Evolutionary conservation across 2,113 vertebrate genomes (phyloP), one percentile per base, ranked within the genome.

Genomic region (Polypterus bichir): DNA sequence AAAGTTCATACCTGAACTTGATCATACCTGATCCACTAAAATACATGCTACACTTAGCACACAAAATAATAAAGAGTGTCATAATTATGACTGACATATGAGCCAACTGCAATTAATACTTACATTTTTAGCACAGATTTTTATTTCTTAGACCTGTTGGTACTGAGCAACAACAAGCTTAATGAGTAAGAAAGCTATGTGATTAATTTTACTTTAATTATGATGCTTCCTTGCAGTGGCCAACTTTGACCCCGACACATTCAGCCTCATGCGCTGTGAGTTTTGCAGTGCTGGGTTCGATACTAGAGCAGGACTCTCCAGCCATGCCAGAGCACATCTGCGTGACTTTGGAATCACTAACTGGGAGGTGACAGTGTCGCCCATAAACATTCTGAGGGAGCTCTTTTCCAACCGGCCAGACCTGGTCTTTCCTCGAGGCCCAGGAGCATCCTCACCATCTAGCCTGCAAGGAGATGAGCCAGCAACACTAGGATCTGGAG

Each of bases 261-360:
- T 96, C 88, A 97, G 93, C 63, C 81, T 97, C 75, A 97, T 97
- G 94, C 88, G 91, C 62, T 97, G 94, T 51, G 93, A 97, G 76
- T 97, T 97, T 87, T 97, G 94, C n/a, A 91, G 92, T 45, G 93
- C 93, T 0, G 92, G 92, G 48, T 97, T 96, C 4, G 94, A 97
- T 84, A 95, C 93, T 0, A 83, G 93, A 4, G 94, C 94, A 0
- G 94, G 94, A 5, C 88, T 97, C 52, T 97, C 94, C 70, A 97
- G 94, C 78, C 94, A 97, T 0, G 94, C 94, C 59, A 76, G 94
- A 5, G 94, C 94, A 51, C 94, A 97, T 74, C 88, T 97, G 48
- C 79, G 94, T 0, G 94, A 97, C 79, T 95, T 97, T 4, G 93
- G 93, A 44, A 97, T 97, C 74, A 95, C 92, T 67, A 97, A 97